Evolutionary conservation across 2,797 vertebrate species (phyloP).

Genomic region (Myotis pilosus): DNA sequence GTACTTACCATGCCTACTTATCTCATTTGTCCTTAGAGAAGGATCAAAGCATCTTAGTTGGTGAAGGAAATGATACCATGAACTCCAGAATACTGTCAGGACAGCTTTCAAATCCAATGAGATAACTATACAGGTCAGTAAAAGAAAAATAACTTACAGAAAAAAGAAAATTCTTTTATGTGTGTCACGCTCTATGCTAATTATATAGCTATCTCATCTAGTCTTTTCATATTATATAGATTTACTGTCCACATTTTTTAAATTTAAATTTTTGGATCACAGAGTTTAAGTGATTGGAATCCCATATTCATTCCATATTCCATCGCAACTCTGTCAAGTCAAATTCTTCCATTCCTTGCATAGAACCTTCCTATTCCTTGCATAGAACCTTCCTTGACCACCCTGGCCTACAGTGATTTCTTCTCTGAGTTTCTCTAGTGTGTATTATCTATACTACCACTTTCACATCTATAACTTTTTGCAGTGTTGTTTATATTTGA

Average conservation of each 20-base stretch:
- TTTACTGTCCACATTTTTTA: not conserved
- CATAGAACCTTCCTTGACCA: not conserved
- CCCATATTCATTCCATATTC: not conserved
- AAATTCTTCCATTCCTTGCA: not conserved
- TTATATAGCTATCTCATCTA: not conserved
- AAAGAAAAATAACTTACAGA: not conserved
- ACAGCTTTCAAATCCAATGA: not conserved
- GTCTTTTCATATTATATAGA: not conserved
- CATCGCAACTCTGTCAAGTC: not conserved
- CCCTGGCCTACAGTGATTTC: not conserved
- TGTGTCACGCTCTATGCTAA: not conserved
- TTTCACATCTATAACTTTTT: not conserved
- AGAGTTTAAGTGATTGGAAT: not conserved
- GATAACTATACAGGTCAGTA: not conserved
- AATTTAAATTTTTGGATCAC: not conserved
- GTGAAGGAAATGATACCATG: not conserved
- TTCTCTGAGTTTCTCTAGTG: not conserved
- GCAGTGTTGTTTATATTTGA: not conserved
- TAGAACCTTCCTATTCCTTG: not conserved
- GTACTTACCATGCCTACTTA: not conserved
- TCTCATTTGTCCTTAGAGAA: not conserved
- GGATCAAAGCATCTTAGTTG: not conserved
- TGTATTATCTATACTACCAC: not conserved
- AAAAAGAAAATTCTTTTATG: not conserved
- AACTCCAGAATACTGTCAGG: not conserved